A percentile compares a stretch with the other conserved stretches of the same genome.
Conservation (phyloP, 2,888 invertebrate species). For the Torymus auratus region DNA sequence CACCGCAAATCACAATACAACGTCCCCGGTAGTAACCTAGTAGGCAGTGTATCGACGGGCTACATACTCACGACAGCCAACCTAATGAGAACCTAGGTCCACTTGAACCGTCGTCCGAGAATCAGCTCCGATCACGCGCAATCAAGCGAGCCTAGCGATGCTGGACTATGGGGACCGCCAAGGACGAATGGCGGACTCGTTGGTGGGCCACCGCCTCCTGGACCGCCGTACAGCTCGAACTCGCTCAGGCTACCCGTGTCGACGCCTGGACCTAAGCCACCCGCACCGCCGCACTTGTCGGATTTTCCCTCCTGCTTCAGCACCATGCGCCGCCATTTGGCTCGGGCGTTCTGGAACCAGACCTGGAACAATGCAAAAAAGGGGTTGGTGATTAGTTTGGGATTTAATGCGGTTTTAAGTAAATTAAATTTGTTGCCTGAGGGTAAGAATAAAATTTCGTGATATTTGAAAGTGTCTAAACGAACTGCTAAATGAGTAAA, state of each 20-base stretch:
- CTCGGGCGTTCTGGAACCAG: constrained; percentile 96
- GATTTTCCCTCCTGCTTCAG: constrained; percentile 87
- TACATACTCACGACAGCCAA: no score
- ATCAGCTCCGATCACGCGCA: constrained; percentile 80
- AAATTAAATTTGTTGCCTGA: neutral
- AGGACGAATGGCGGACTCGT: constrained; percentile 86
- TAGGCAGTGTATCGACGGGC: neutral
- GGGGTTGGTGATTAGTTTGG: neutral
- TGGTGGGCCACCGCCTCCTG: constrained; percentile 82
- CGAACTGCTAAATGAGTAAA: no score
- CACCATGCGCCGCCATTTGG: constrained; percentile 94
- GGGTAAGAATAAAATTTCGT: no score
- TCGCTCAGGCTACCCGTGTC: constrained; percentile 79
- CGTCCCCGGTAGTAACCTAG: no score
- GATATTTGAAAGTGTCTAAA: no score
- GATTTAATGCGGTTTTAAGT: neutral
- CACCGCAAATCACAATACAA: no score
- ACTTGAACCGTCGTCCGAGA: no score
- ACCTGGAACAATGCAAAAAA: constrained; percentile 81
- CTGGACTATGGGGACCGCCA: constrained; percentile 84
- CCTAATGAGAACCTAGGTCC: no score
- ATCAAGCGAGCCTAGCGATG: constrained; percentile 85
- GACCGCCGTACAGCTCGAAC: constrained; percentile 78
- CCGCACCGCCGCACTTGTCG: constrained; percentile 82
- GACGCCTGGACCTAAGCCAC: constrained; percentile 78